Evolutionary conservation across 2,888 invertebrate genomes (phyloP), one percentile per base, ranked within the genome.

Genomic region (Xylophagus ater): DNA sequence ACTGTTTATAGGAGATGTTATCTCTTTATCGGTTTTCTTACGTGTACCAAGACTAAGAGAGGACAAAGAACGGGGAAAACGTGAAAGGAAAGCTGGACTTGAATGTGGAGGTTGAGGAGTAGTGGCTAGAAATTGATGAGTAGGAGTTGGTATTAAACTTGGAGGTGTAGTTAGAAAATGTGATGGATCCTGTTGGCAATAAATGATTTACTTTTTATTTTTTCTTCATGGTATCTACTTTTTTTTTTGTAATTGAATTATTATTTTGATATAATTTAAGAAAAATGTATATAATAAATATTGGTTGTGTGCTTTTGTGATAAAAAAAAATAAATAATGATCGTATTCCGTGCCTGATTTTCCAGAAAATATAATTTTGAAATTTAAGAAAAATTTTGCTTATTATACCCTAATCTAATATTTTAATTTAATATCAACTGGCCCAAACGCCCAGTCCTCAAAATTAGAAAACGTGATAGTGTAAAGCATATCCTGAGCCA

Each of bases 11-110:
- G 64, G 59, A 40, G 63, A 54, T 29, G 56, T 52, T 39, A 57
- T 52, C 42, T 65, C 65, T 53, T 65, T 65, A 15, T 65, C 65
- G 34, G 56, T 55, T 51, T 65, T 63, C 46, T 60, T 61, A 46
- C 62, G 59, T 38, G 58, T 60, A 39, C 65, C 66, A 53, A 65
- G 50, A 51, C 63, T 66, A 28, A 65, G 46, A 28, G 66, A 64
- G 42, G 65, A 65, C 41, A 65, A 55, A 49, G 65, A 65, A 41
- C 66, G 62, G 37, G 65, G 65, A 48, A 65, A 55, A 37, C 64
- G 57, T 41, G 65, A 65, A 17, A 66, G 56, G 51, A 65, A 65
- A 50, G 63, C 62, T 41, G 63, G 63, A 50, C 62, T 59, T 44
- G 59, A 53, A 46, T 57, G 56, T 42, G 49, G 56, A 37, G 39